Evolutionary conservation across 2,888 invertebrate genomes (phyloP).

Genomic region (Petrolisthes manimaculis): DNA sequence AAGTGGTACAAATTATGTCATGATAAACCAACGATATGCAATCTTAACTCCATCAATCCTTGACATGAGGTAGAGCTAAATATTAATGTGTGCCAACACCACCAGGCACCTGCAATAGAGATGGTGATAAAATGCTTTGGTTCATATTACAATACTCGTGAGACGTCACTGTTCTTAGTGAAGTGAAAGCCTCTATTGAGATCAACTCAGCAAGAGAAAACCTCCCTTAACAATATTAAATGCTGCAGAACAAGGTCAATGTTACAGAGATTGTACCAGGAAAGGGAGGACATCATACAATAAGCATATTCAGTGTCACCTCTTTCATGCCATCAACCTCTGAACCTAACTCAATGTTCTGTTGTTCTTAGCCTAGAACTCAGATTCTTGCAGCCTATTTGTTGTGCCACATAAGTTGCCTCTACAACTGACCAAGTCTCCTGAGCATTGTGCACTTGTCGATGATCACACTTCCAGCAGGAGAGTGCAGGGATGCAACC

Average conservation of each 20-base stretch:
- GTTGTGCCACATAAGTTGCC: constrained; percentile 42
- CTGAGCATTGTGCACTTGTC: constrained; percentile 60
- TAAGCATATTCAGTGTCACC: constrained; percentile 24
- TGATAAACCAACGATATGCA: constrained; percentile 35
- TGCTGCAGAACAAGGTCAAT: constrained; percentile 26
- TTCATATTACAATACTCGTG: constrained; percentile 44
- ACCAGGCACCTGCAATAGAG: constrained; percentile 45
- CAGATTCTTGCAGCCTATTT: constrained; percentile 35
- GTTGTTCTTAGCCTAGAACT: constrained; percentile 39
- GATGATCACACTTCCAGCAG: constrained; percentile 46
- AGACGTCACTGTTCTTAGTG: constrained; percentile 41
- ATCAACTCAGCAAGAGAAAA: constrained; percentile 42
- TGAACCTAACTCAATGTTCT: constrained; percentile 23
- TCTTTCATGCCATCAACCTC: constrained; percentile 37
- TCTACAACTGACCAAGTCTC: constrained; percentile 38
- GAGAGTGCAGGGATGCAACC: constrained; percentile 51
- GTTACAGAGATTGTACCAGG: constrained; percentile 34
- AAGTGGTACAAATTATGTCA: constrained; percentile 52
- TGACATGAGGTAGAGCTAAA: constrained; percentile 63
- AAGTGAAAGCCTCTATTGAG: constrained; percentile 50
- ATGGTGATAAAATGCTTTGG: constrained; percentile 59
- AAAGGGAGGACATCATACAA: constrained; percentile 27
- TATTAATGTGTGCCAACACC: constrained; percentile 51
- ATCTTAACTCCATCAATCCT: constrained; percentile 27
- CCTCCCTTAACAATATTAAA: constrained; percentile 49